phyloP scores from a whole-genome alignment of 35 echinoderm and acorn worm species.

The Apostichopus japonicus region DNA sequence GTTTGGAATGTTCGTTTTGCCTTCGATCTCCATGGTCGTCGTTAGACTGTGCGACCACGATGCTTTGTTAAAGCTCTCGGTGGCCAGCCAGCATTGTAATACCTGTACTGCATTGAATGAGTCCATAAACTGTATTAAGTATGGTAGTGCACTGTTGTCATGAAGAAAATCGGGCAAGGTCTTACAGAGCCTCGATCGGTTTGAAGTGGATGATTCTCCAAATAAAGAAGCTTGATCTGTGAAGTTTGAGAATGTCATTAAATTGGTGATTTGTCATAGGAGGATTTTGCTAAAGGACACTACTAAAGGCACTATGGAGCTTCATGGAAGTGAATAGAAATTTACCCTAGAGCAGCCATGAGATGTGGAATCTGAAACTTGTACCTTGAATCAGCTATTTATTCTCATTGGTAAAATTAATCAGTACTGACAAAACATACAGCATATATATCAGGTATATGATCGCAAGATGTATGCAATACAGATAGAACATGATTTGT shows the following conservation, averaged over 20 bases:
- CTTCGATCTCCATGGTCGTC: conserved; percentile 37
- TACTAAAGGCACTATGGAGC: neutral
- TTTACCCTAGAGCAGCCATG: neutral
- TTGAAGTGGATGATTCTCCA: neutral
- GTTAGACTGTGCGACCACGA: conserved; percentile 76
- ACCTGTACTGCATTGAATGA: conserved; percentile 63
- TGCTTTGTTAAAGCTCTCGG: conserved; percentile 84
- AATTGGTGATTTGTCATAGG: no score
- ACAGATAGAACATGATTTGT: no score
- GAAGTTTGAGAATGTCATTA: neutral
- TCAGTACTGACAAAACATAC: no score
- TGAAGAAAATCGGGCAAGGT: conserved; percentile 84
- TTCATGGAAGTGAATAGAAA: neutral
- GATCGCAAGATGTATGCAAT: no score
- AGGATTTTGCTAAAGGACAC: no score
- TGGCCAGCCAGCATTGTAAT: conserved; percentile 88
- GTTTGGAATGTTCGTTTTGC: conserved; percentile 34
- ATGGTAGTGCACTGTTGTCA: conserved; percentile 92
- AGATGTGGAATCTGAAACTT: no score
- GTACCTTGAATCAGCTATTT: no score
- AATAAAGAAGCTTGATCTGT: conserved; percentile 24
- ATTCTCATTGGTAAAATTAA: no score
- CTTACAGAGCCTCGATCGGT: conserved; percentile 75
- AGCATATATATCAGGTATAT: no score
- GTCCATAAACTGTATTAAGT: conserved; percentile 96